A percentile compares a stretch with the other conserved stretches of the same genome.
Evolutionary conservation across 2,888 invertebrate species (phyloP).

Genomic region (Sisyra nigra): DNA sequence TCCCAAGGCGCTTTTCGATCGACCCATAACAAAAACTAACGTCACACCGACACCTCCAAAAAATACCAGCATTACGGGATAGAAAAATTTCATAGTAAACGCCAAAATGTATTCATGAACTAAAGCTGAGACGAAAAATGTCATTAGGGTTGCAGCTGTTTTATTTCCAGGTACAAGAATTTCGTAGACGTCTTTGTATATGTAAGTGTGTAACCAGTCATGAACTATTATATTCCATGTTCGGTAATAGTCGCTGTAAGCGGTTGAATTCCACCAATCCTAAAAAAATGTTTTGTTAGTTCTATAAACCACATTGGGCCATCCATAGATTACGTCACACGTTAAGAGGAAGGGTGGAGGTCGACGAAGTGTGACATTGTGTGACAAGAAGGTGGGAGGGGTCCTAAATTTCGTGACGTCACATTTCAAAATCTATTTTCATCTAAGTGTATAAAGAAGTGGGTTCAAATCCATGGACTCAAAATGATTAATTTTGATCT

Average conservation of each 20-base stretch:
- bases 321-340: no score
- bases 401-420: no score
- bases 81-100: constrained; percentile 69
- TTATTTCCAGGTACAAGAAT: no score
- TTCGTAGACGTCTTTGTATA: constrained; percentile 50
- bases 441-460: no score
- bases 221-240: constrained; percentile 93
- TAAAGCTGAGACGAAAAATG: constrained; percentile 62
- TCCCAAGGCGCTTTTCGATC: constrained; percentile 24
- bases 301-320: neutral
- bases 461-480: no score
- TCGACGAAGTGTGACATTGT: no score
- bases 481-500: no score
- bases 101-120: constrained; percentile 79
- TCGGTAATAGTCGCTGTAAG: constrained; percentile 73
- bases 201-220: constrained; percentile 83
- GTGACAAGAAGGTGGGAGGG: no score
- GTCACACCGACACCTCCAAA: constrained; percentile 56
- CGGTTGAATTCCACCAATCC: constrained; percentile 90
- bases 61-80: constrained; percentile 65
- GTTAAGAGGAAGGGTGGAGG: no score
- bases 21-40: constrained; percentile 32
- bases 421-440: no score
- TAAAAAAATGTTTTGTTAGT: no score
- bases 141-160: no score